A percentile compares a stretch with the other conserved stretches of the same genome.
phyloP scores from a whole-genome alignment of 2,888 invertebrate species.

The Acleris holmiana region DNA sequence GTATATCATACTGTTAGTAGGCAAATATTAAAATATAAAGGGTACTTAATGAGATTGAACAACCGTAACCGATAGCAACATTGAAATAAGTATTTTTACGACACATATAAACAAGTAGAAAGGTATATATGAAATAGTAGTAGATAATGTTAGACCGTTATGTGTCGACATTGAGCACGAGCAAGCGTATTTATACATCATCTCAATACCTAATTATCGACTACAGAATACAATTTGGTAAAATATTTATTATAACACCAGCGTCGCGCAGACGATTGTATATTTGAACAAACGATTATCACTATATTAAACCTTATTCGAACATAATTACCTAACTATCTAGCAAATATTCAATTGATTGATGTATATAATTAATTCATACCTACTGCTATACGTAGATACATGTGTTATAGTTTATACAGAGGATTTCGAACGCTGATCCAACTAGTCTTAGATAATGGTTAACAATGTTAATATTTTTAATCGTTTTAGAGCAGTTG shows the following conservation, averaged over 20 bases:
- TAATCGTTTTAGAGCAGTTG: too few species aligned
- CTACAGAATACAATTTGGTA: conserved; percentile 58
- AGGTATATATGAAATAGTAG: conserved; percentile 37
- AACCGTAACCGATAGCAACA: conserved; percentile 55
- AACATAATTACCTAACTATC: conserved; percentile 71
- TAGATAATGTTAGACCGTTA: conserved; percentile 72
- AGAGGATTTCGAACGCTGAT: conserved; percentile 21
- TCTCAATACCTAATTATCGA: conserved; percentile 53
- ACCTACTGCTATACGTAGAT: conserved; percentile 57
- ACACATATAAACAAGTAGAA: conserved; percentile 45
- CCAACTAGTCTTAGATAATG: conserved; percentile 1
- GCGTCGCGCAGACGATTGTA: conserved; percentile 79
- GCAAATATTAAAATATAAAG: conserved; percentile 50
- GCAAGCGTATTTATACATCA: conserved; percentile 69
- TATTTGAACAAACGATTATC: conserved; percentile 56
- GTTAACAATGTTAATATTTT: neutral
- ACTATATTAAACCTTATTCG: conserved; percentile 72
- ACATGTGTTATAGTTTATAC: conserved; percentile 43
- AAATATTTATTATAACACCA: conserved; percentile 60
- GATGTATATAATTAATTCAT: conserved; percentile 54
- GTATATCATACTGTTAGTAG: conserved; percentile 60
- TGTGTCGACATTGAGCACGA: conserved; percentile 79
- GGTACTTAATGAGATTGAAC: conserved; percentile 73
- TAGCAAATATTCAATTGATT: conserved; percentile 70
- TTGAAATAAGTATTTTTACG: conserved; percentile 27